phyloP scores from a whole-genome alignment of 2,797 vertebrate species.

The Phalanger gymnotis region DNA sequence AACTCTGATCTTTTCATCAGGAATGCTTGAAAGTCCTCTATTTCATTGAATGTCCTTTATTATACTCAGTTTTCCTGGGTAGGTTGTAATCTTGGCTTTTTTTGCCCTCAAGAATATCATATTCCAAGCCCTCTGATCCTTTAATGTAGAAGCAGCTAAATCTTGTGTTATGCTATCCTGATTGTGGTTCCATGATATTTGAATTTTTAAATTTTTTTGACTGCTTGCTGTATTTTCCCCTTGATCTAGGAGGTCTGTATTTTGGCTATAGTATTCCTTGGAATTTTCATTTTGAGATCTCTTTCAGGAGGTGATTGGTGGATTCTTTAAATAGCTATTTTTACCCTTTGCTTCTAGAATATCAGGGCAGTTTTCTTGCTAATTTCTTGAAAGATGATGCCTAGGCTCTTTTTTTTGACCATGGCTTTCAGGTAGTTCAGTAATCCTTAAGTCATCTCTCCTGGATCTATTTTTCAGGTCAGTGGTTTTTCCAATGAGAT shows the following conservation, averaged over 20 bases:
- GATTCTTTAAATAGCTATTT: neutral
- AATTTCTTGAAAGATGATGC: neutral
- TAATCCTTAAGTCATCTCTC: neutral
- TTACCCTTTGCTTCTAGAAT: neutral
- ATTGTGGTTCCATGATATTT: neutral
- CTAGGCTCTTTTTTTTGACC: neutral
- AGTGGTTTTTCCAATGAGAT: neutral
- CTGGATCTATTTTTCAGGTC: neutral
- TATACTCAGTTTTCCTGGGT: neutral
- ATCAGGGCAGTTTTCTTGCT: neutral
- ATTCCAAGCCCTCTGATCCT: neutral
- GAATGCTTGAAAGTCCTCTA: neutral
- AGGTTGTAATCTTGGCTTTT: neutral
- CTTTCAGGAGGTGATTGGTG: neutral
- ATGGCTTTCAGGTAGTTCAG: neutral
- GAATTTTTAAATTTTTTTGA: neutral
- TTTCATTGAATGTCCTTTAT: neutral
- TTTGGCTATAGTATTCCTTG: neutral
- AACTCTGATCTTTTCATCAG: neutral
- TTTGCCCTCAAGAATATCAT: neutral
- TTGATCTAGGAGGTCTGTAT: neutral
- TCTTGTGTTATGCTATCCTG: neutral
- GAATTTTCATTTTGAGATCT: neutral
- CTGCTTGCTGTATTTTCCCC: neutral
- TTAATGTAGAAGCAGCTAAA: neutral